Conservation (phyloP, 1,140 invertebrate genomes). For the Mizuhopecten yessoensis region DNA sequence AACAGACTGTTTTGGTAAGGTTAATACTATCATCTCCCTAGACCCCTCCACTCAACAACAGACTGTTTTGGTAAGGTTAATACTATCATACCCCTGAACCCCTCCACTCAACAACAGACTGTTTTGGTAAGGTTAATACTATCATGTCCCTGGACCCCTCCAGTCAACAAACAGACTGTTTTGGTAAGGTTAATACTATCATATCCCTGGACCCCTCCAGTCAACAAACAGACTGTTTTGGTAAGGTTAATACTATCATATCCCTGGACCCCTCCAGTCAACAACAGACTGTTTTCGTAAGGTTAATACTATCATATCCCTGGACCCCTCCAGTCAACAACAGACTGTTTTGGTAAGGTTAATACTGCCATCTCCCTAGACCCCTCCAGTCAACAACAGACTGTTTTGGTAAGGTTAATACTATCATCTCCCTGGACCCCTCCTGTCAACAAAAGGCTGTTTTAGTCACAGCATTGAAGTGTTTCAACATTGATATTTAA, state of each 20-base stretch:
- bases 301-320: slow-evolving; percentile 75
- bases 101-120: slow-evolving; percentile 50
- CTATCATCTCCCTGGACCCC: slow-evolving; percentile 12
- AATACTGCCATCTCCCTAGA: slow-evolving; percentile 76
- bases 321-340: slow-evolving; percentile 70
- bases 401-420: slow-evolving; percentile 56
- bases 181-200: slow-evolving; percentile 54
- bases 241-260: slow-evolving; percentile 50
- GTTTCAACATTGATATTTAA: no score
- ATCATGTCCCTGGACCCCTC: no score
- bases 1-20: slow-evolving; percentile 65
- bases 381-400: slow-evolving; percentile 66
- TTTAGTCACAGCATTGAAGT: no score
- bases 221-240: slow-evolving; percentile 60
- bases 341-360: slow-evolving; percentile 60
- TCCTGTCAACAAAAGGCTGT: slow-evolving; percentile 19
- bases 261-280: no score
- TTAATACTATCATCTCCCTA: slow-evolving; percentile 75
- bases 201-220: slow-evolving; percentile 45
- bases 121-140: slow-evolving; percentile 61
- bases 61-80: slow-evolving; percentile 58
- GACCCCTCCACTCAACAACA: slow-evolving; percentile 68
- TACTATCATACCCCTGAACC: slow-evolving; percentile 31
- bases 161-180: no score
- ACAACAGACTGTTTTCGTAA: slow-evolving; percentile 51